Base-by-base conservation (phyloP, 2,888 invertebrate genomes). In the Cheilosia scutellata region DNA sequence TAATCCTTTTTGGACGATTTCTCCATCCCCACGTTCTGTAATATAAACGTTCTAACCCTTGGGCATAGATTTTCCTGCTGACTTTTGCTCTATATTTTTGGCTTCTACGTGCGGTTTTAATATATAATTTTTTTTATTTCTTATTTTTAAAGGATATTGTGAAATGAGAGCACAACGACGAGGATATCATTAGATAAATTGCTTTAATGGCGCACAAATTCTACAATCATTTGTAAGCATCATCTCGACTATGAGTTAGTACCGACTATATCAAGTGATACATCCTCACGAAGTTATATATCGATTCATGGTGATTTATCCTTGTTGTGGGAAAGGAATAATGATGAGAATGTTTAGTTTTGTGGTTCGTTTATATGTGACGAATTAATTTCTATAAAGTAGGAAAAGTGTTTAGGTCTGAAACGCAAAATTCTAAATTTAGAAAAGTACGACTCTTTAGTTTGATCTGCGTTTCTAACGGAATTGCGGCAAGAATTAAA, bases 121-220 rank as follows among this genome's bases (percentile, higher is more conserved):
- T 2, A 47, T 47, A 9, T 13, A 20, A 11, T 29, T 9, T 60
- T 72, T 58, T 3, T n/a, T n/a, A n/a, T n/a, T n/a, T n/a, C n/a
- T n/a, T n/a, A n/a, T n/a, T n/a, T n/a, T 53, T 40, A 13, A 42
- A 33, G 44, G 27, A 42, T 20, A 51, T n/a, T n/a, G 31, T 31
- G 62, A 62, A 70, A 79, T 33, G 65, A 58, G 65, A 37, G 9
- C 53, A 60, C 58, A 65, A 60, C 37, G 31, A 27, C 68, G 31
- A 71, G 70, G 76, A 75, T 82, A 82, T 82, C 76, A 76, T 82
- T 82, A 76, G 82, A 82, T 65, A 76, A 71, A 76, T 82, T 82
- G 76, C 58, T 65, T 4, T 70, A 71, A 82, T 68, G 40, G 63
- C 9, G 27, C 42, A 6, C 33, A 4, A 25, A 25, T 49, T 49